Percentiles rank a stretch among this genome's conserved stretches.
Conservation (phyloP, 2,113 vertebrate species). For the Coregonus clupeaformis region DNA sequence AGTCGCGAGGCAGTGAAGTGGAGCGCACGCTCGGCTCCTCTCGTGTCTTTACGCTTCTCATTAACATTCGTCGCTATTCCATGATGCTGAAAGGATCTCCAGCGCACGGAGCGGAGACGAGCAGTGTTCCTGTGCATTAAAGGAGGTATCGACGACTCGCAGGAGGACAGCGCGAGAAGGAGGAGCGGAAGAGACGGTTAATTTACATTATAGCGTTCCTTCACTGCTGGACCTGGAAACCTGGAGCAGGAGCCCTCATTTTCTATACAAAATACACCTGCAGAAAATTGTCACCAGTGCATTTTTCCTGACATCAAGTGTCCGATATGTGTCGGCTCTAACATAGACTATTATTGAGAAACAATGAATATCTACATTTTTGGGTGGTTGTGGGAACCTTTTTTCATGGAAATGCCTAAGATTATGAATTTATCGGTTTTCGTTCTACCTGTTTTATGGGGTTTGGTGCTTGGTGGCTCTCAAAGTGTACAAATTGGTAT, state of each 20-base stretch:
- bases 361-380: slow-evolving; percentile 60
- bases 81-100: slow-evolving; percentile 74
- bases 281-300: slow-evolving; percentile 42
- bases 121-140: slow-evolving; percentile 68
- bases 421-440: slow-evolving; percentile 87
- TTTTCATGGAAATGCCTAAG: slow-evolving; percentile 90
- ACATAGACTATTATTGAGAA: slow-evolving; percentile 56
- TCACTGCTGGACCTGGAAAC: slow-evolving; percentile 64
- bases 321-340: slow-evolving; percentile 83
- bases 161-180: slow-evolving; percentile 63
- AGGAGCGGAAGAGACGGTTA: slow-evolving; percentile 50
- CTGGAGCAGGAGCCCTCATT: slow-evolving; percentile 29
- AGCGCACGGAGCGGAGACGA: slow-evolving; percentile 56
- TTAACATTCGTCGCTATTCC: slow-evolving; percentile 75
- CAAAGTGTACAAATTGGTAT: slow-evolving; percentile 96
- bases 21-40: slow-evolving; percentile 50
- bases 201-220: slow-evolving; percentile 69
- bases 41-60: slow-evolving; percentile 53
- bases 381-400: slow-evolving; percentile 82
- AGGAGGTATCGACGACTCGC: slow-evolving; percentile 72
- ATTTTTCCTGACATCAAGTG: slow-evolving; percentile 11
- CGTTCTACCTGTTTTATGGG: slow-evolving; percentile 86
- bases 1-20: neutral
- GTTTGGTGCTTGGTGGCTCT: slow-evolving; percentile 85
- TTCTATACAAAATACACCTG: slow-evolving; percentile 54